Evolutionary conservation across 2,888 invertebrate genomes (phyloP), one percentile per base, ranked within the genome.

Genomic region (Melanostoma mellinum): DNA sequence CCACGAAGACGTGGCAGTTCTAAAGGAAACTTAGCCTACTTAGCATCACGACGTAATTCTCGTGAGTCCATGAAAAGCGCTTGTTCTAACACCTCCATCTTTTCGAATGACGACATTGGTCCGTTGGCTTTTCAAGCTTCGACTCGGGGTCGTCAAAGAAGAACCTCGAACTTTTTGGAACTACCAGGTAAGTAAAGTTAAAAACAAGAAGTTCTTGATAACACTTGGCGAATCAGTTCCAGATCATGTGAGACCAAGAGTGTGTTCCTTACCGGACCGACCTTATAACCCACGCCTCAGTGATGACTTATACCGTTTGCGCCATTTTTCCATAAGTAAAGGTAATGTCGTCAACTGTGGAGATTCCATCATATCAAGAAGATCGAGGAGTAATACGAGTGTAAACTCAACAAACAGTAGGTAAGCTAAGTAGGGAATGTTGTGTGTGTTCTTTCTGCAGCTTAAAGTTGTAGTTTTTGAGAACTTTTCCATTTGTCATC

Each of bases 261-360:
- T 97, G 0, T 96, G 96, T 91, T 96, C 96, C 10, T 91, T 97
- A 48, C 97, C 97, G 0, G 97, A 97, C 91, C 95, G 96, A 89
- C 95, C 96, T 0, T 96, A 96, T 93, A 97, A 97, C 92, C 97
- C 97, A 10, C 93, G 96, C 1, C 93, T 94, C 10, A 95, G 96
- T 53, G 97, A 97, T 88, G 97, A 97, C 91, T 93, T 97, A 73
- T 97, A 97, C 92, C 93, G 97, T 38, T 93, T 97, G 78, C 92
- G 97, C 1, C 96, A 95, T 76, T 97, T 97, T 92, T 96, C 96
- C 90, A 97, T 97, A 89, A 96, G 95, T 89, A 97, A 97, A 90
- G 97, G 97, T 0, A 95, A 95, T 10, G 96, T 97, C 38, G 96
- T 97, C 86, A 97, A 97, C 92, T 96, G 97, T 86, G 97, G 97